A percentile compares a stretch with the other conserved stretches of the same genome.
Evolutionary conservation across 37 sponge, comb jelly and placozoan species (phyloP).

Genomic region (Dysidea cf. avara): DNA sequence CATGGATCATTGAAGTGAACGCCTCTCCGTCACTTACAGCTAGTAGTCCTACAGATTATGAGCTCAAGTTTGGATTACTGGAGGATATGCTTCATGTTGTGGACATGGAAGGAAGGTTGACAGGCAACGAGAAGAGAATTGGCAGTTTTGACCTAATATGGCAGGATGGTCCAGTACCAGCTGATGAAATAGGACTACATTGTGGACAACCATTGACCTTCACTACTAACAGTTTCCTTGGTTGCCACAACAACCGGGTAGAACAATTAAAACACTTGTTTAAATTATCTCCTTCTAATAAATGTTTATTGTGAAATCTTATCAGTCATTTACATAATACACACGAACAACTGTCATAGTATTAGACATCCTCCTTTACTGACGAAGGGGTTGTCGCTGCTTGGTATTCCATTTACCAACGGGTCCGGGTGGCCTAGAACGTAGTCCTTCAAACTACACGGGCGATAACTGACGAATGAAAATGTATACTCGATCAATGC

Average conservation of each 20-base stretch:
- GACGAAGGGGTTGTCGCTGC: conserved; percentile 76
- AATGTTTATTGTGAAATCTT: no score
- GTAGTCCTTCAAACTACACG: conserved; percentile 51
- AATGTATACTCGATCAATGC: neutral
- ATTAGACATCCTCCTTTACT: conserved; percentile 40
- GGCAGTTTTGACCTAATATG: conserved; percentile 99
- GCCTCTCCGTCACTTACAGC: conserved; percentile 98
- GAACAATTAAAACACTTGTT: conserved; percentile 72
- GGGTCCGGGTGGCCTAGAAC: conserved; percentile 48
- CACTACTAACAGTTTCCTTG: conserved; percentile 89
- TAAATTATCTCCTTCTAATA: conserved; percentile 36
- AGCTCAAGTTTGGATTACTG: conserved; percentile 90
- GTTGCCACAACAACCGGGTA: conserved; percentile 75
- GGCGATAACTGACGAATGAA: neutral
- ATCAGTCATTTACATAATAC: no score
- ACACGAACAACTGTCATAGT: conserved; percentile 4
- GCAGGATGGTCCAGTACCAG: conserved; percentile 95
- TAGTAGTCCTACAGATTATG: conserved; percentile 95
- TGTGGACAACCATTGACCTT: conserved; percentile 82
- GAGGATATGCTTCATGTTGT: conserved; percentile 93
- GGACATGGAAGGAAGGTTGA: conserved; percentile 92
- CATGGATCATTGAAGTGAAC: conserved; percentile 98
- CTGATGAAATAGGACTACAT: conserved; percentile 84
- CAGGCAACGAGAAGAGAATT: conserved; percentile 90
- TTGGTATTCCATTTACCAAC: conserved; percentile 56